Evolutionary conservation across 2,888 invertebrate genomes (phyloP).

Genomic region (Blomia tropicalis): DNA sequence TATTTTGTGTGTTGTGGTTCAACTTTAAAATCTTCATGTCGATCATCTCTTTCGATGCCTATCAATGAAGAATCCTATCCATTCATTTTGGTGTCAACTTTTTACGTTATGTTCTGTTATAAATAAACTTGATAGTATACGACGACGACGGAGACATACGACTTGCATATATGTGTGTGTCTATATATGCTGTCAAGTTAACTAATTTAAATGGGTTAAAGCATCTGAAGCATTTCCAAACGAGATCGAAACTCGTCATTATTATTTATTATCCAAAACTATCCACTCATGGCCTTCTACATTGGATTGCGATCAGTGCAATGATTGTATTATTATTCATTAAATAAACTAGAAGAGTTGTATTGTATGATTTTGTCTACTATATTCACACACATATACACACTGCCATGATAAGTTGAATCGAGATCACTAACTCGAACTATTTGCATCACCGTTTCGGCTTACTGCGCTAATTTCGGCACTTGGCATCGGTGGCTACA

Average conservation of each 20-base stretch:
- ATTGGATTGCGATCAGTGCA: background rate
- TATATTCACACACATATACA: too few relatives aligned
- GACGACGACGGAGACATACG: too few relatives aligned
- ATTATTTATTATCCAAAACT: background rate
- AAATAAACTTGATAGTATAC: too few relatives aligned
- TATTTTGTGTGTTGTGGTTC: too few relatives aligned
- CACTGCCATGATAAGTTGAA: background rate
- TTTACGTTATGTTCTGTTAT: background rate
- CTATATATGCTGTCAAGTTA: too few relatives aligned
- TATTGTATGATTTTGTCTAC: too few relatives aligned
- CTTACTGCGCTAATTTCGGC: constrained; percentile 7
- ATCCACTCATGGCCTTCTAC: too few relatives aligned
- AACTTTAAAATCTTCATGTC: too few relatives aligned
- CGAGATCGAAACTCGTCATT: background rate
- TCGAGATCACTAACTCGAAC: background rate
- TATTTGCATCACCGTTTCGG: background rate
- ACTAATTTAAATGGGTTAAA: background rate
- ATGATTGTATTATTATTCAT: background rate
- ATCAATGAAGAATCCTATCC: background rate
- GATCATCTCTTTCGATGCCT: background rate
- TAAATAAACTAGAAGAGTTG: too few relatives aligned
- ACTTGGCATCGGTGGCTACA: constrained; percentile 8
- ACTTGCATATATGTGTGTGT: too few relatives aligned
- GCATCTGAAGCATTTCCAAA: background rate
- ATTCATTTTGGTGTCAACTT: too few relatives aligned